Conservation (phyloP, 1,140 invertebrate genomes). For the Bombus breviceps region DNA sequence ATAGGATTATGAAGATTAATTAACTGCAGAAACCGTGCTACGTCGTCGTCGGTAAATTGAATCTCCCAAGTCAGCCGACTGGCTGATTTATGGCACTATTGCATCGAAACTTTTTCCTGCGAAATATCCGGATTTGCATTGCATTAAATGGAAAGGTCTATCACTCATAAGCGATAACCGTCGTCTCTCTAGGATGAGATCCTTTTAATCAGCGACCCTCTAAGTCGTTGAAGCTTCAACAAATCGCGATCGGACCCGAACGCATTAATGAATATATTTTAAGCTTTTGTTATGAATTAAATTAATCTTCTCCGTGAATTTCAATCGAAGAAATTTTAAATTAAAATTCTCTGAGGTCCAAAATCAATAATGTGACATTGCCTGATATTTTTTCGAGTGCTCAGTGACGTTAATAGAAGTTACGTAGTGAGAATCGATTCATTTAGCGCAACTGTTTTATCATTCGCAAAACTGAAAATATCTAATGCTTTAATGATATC, state of each 20-base stretch:
- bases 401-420: no score
- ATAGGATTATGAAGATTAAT: constrained; percentile 73
- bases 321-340: neutral
- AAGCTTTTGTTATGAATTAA: neutral
- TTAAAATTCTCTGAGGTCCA: neutral
- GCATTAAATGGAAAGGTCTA: constrained; percentile 58
- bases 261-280: neutral
- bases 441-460: no score
- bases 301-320: neutral
- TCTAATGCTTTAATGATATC: neutral
- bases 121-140: constrained; percentile 63
- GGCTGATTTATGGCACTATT: constrained; percentile 61
- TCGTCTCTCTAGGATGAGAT: constrained; percentile 19
- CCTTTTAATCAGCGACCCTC: constrained; percentile 26
- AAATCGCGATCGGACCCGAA: neutral
- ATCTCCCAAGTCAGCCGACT: constrained; percentile 56
- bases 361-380: neutral
- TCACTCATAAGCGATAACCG: constrained; percentile 51
- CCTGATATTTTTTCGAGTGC: neutral
- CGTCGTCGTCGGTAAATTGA: constrained; percentile 66
- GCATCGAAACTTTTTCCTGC: constrained; percentile 63
- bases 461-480: no score
- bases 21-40: constrained; percentile 62
- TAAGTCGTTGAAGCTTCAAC: neutral
- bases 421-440: no score